Evolutionary conservation across 2,113 vertebrate genomes (phyloP), one percentile per base, ranked within the genome.

Genomic region (Kobus ellipsiprymnus): DNA sequence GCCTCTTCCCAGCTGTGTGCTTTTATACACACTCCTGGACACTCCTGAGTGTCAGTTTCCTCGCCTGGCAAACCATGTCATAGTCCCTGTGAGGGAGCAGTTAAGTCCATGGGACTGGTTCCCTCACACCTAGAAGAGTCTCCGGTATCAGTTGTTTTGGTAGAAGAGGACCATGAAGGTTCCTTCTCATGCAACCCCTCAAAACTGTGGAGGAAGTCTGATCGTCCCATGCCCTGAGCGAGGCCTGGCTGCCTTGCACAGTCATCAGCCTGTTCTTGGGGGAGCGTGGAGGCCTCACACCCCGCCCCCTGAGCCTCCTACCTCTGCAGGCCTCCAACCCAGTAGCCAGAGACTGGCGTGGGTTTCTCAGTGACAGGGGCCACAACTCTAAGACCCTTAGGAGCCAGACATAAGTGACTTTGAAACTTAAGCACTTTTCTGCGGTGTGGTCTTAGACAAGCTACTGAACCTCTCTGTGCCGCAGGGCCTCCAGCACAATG

Each of bases 91-190:
- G 44, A 60, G 29, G 48, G 48, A 57, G 6, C 50, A 29, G 0
- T 27, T 25, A 33, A 21, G 62, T 30, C 77, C 30, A 36, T 55
- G 33, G 36, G 7, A 9, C 27, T 6, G 2, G 57, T 19, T 27
- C n/a, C 81, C 36, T 64, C 14, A 1, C 1, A 10, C 52, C 36
- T 17, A 27, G 78, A 50, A 92, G 71, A 80, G 48, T 6, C 54
- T 44, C 30, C 2, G 7, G 30, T 46, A 0, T 2, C 62, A 4
- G 44, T 1, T 23, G n/a, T 44, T 46, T 55, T 11, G 44, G 15
- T 67, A 2, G 5, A 55, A 83, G 33, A 54, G 52, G 44, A 7
- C 11, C 30, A 3, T 1, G 7, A 23, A 3, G 19, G 25, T 17
- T 29, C 89, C 74, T 95, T 59, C 80, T 36, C 33, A 54, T 36